Evolutionary conservation across 2,797 vertebrate genomes (phyloP).

Genomic region (Sciaenops ocellatus): DNA sequence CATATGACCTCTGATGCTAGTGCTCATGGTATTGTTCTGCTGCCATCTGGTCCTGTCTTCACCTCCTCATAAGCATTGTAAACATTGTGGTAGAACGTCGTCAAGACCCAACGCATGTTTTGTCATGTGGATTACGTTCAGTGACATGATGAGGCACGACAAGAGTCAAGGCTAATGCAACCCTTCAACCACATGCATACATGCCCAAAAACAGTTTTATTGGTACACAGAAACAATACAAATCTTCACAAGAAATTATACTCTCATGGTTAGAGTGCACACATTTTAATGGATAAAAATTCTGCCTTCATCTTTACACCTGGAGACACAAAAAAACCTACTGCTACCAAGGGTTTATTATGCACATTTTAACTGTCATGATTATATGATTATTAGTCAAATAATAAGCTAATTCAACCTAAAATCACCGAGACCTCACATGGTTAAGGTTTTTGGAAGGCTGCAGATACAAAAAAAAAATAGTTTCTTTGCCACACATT

Average conservation of each 20-base stretch:
- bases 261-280: neutral
- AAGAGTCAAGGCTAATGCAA: neutral
- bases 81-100: constrained; percentile 49
- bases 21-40: constrained; percentile 45
- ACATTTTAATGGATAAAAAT: neutral
- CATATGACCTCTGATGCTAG: neutral
- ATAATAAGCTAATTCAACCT: neutral
- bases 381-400: neutral
- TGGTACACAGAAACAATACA: neutral
- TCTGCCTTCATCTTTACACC: neutral
- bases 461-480: neutral
- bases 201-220: neutral
- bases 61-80: constrained; percentile 66
- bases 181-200: neutral
- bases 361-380: neutral
- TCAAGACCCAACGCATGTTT: constrained; percentile 19
- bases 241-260: neutral
- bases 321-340: neutral
- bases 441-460: neutral
- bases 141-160: constrained; percentile 19
- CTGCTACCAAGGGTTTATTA: neutral
- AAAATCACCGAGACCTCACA: neutral
- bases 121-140: constrained; percentile 41
- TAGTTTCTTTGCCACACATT: neutral
- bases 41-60: constrained; percentile 57